Conservation (phyloP, 2,797 vertebrate species). For the Thamnophis elegans region DNA sequence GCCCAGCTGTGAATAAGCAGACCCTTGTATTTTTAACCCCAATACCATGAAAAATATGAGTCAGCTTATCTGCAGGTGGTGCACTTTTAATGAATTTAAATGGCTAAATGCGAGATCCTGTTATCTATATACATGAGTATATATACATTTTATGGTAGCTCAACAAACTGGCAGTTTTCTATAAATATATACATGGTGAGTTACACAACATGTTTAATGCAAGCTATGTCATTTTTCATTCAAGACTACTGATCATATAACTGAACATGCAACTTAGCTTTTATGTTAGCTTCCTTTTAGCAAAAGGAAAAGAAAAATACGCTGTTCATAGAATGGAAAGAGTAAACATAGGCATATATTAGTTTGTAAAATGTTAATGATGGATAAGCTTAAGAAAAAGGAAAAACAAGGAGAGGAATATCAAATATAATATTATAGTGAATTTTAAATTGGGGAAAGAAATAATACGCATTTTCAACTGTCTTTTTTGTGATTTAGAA, state of each 20-base stretch:
- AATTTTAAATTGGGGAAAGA: neutral
- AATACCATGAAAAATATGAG: neutral
- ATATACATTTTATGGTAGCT: neutral
- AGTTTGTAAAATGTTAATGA: neutral
- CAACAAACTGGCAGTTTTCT: neutral
- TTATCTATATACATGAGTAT: neutral
- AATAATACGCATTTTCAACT: constrained; percentile 40
- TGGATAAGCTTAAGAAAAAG: neutral
- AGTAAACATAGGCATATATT: neutral
- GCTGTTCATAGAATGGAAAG: neutral
- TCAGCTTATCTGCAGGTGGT: neutral
- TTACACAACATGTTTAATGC: neutral
- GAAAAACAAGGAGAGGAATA: neutral
- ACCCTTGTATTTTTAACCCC: neutral
- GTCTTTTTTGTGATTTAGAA: constrained; percentile 46
- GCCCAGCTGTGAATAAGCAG: neutral
- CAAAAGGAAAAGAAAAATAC: neutral
- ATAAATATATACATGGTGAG: neutral
- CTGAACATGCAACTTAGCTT: neutral
- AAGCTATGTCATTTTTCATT: neutral
- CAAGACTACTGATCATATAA: neutral
- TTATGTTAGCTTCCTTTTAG: neutral
- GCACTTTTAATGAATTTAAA: neutral
- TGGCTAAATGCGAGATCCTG: neutral
- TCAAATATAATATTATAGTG: neutral